Evolutionary conservation across 2,888 invertebrate genomes (phyloP), one percentile per base, ranked within the genome.

Genomic region (Polylopha cassiicola): DNA sequence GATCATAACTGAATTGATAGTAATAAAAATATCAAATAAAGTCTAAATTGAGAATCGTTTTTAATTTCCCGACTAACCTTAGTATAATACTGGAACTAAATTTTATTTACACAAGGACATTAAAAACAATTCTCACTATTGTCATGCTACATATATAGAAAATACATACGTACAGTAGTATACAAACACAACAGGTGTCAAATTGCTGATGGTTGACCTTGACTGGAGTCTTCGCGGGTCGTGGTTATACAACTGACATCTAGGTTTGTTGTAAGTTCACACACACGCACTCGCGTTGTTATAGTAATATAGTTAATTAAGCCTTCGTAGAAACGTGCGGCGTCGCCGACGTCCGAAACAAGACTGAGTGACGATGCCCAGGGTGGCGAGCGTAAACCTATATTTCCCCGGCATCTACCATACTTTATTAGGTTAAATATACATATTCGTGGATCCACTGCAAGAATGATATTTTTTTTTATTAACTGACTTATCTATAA

Each of bases 171-270:
- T 70, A 62, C n/a, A n/a, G n/a, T 66, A 71, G 58, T 67, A 65
- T 65, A 65, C 61, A 67, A 65, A 72, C 61, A 72, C 70, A 80
- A 81, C 80, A 80, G 76, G 78, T 80, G 78, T 74, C 74, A 68
- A 74, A 64, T 65, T 67, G 65, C 67, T 63, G 59, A 61, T 61
- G 47, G 70, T 64, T 68, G 78, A 73, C 79, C 78, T 79, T 77
- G 73, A 58, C 58, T 61, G 61, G 60, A 61, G 55, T 55, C 69
- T 59, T 60, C 61, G 60, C 55, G 44, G 47, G 44, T 48, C 50
- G 58, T 49, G 53, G 55, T 52, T 53, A 55, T 59, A 55, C 56
- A 62, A 65, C 53, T 50, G 57, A 55, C 65, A 73, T 70, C 65
- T 60, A 56, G 61, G 66, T 64, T 61, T 51, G 49, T 61, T 58